Evolutionary conservation across 2,797 vertebrate species (phyloP), one percentile per base, ranked within the genome.

Genomic region (Semotilus atromaculatus): DNA sequence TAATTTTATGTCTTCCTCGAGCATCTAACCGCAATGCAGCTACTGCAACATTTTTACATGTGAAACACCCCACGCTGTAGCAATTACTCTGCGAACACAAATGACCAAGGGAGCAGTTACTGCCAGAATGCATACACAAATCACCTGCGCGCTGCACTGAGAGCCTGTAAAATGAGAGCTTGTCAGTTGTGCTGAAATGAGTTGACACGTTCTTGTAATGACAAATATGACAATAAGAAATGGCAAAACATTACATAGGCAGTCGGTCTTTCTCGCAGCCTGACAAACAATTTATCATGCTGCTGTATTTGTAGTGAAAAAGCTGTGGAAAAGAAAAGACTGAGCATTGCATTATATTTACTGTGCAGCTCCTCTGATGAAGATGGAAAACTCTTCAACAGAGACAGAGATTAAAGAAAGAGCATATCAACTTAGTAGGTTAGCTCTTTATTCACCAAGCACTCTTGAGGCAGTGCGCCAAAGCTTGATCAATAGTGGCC

Each of bases 171-270:
- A 85, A 88, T 82, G 77, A 86, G 86, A 68, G 83, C 74, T 79
- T 86, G 83, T 82, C 88, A 90, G 78, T 72, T 75, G 51, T 80
- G 70, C 55, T 67, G 73, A 77, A 85, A 86, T 76, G 73, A 86
- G 78, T 82, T 87, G 82, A 85, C 80, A 80, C 16, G 31, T 68
- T 88, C 79, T 86, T 86, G 76, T 85, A 86, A 87, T 87, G 78
- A 80, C 82, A 88, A 84, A 82, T 78, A 81, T 68, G 82, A 86
- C 85, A 71, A 82, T 84, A 87, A 79, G 83, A 76, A 86, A 86
- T 89, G 36, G 67, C 73, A 60, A 76, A 78, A 77, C 77, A 82
- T 87, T 87, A 84, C 73, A 81, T n/a, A 80, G 60, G 40, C 82
- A 84, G 85, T 89, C 83, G 58, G 70, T 87, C 81, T 84, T 87